Percentiles rank a stretch among this genome's conserved stretches.
phyloP scores from a whole-genome alignment of 2,797 vertebrate genomes.

The Micromesistius poutassou region DNA sequence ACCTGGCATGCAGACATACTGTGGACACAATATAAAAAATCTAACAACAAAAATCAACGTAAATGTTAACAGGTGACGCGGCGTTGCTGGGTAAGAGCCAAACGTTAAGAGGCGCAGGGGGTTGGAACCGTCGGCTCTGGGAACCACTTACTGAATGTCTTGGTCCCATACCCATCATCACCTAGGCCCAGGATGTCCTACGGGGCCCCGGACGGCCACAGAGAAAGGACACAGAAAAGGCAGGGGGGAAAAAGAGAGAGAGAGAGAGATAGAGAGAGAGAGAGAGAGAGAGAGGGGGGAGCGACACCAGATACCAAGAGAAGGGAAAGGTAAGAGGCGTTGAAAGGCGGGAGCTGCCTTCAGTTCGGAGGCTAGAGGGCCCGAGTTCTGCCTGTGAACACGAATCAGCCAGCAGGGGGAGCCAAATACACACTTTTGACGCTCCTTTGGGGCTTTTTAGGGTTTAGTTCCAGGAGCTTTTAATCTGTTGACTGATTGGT shows the following conservation, averaged over 20 bases:
- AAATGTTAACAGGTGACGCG: conserved; percentile 29
- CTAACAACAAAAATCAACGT: conserved; percentile 41
- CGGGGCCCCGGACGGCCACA: conserved; percentile 79
- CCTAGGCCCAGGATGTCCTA: conserved; percentile 98
- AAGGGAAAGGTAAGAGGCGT: conserved; percentile 85
- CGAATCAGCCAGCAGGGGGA: conserved; percentile 42
- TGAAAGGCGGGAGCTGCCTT: conserved; percentile 77
- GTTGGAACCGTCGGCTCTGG: conserved; percentile 79
- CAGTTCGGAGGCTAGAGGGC: conserved; percentile 64
- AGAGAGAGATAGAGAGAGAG: conserved; percentile 44
- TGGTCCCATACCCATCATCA: conserved; percentile 99
- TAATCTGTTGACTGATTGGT: conserved; percentile 31
- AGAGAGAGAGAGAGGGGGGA: conserved; percentile 62
- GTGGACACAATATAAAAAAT: conserved; percentile 11
- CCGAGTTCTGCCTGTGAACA: background rate
- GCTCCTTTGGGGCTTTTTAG: background rate
- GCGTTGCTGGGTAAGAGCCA: conserved; percentile 28
- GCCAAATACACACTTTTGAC: conserved; percentile 14
- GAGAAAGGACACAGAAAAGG: conserved; percentile 64
- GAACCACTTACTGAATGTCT: conserved; percentile 97
- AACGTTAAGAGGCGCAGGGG: conserved; percentile 47
- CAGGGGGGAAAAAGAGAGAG: conserved; percentile 61
- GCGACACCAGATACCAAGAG: conserved; percentile 85
- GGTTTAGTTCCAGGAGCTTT: background rate
- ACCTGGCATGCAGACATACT: conserved; percentile 75